Evolutionary conservation across 2,797 vertebrate genomes (phyloP).

Genomic region (Anguilla marmorata): DNA sequence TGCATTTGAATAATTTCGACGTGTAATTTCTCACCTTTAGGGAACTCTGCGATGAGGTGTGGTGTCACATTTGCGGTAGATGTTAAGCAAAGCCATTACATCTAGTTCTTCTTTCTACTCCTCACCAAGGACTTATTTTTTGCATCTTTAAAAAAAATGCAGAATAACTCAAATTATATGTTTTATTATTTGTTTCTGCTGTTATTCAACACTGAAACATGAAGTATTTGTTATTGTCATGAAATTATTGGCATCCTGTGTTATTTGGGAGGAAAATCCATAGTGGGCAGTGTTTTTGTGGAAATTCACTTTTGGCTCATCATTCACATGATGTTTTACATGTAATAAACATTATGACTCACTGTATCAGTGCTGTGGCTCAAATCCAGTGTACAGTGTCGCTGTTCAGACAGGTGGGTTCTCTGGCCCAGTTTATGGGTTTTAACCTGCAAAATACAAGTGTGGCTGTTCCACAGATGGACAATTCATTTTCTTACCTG

Average conservation of each 20-base stretch:
- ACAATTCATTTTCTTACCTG: not conserved
- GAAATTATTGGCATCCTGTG: not conserved
- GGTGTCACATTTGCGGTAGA: not conserved
- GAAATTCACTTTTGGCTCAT: too few relatives aligned
- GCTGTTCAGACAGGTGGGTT: not conserved
- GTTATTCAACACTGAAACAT: not conserved
- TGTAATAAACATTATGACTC: not conserved
- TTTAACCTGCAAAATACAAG: not conserved
- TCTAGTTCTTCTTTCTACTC: not conserved
- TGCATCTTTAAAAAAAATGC: not conserved
- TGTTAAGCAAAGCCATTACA: not conserved
- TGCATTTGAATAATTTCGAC: slow-evolving; percentile 11
- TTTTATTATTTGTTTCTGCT: not conserved
- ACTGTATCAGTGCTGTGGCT: not conserved
- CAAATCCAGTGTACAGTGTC: not conserved
- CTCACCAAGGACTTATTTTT: not conserved
- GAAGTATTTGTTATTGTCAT: not conserved
- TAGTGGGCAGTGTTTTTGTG: too few relatives aligned
- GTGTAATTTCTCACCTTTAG: not conserved
- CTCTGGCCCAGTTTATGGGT: not conserved
- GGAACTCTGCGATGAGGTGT: not conserved
- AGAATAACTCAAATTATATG: not conserved
- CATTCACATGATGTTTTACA: too few relatives aligned
- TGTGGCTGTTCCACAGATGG: not conserved
- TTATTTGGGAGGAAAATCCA: too few relatives aligned